A percentile compares a stretch with the other conserved stretches of the same genome.
Evolutionary conservation across 2,797 vertebrate genomes (phyloP).

Genomic region (Halcyon leucocephala): DNA sequence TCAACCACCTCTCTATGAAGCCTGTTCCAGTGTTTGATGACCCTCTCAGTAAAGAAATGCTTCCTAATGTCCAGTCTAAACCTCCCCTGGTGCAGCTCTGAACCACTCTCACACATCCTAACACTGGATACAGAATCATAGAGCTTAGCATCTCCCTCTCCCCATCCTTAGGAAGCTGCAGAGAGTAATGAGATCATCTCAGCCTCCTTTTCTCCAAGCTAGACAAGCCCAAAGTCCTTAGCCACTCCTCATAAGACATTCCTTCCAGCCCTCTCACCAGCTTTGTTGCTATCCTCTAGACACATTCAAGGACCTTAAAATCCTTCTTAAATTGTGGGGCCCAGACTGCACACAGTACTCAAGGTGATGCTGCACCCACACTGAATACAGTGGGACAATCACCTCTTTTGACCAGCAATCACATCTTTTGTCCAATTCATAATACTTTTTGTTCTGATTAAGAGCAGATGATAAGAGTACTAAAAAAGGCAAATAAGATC

Average conservation of each 20-base stretch:
- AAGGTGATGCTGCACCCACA: not conserved
- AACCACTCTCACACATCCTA: not conserved
- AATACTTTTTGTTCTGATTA: not conserved
- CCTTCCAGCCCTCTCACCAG: not conserved
- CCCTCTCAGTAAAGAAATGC: not conserved
- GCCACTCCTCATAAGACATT: not conserved
- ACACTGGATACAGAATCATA: not conserved
- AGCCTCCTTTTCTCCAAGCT: not conserved
- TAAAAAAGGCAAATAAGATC: not conserved
- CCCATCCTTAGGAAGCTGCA: not conserved
- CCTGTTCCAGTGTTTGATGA: not conserved
- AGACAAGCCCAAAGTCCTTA: not conserved
- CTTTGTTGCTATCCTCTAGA: not conserved
- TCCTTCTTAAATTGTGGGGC: not conserved
- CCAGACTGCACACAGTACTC: not conserved
- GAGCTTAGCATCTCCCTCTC: not conserved
- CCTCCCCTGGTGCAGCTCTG: not conserved
- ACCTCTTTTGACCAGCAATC: not conserved
- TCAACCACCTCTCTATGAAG: not conserved
- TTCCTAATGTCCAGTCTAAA: not conserved
- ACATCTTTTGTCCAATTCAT: not conserved
- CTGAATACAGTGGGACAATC: not conserved
- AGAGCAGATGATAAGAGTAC: not conserved
- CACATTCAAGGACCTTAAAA: not conserved
- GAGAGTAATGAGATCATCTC: not conserved